Base-by-base conservation (phyloP, 2,888 invertebrate species). In the Globia sparganii region DNA sequence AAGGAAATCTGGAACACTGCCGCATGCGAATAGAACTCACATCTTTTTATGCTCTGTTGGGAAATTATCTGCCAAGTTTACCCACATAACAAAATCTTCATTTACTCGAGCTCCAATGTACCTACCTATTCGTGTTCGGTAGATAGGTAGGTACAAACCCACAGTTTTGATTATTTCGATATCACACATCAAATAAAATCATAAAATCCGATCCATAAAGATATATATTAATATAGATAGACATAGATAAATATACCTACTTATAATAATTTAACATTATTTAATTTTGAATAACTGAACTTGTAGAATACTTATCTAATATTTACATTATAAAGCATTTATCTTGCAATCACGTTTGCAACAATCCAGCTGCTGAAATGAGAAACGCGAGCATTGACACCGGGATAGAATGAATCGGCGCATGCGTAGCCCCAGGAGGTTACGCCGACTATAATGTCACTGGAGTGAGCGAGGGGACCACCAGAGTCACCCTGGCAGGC, bases 401-500 rank as follows among this genome's bases (percentile, higher is more conserved):
- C 97, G 11, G 97, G 97, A 88, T 95, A 97, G 83, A 85, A 84
- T 4, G 91, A 87, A 80, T 95, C 87, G 9, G 95, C 97, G 86
- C 97, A 97, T 31, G 94, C 91, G 83, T 89, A 94, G 84, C 97
- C 97, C 95, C 97, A 97, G 43, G 97, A 97, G 21, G 94, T 94
- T 81, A 97, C 85, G 31, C 97, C 97, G 81, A 97, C 93, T 68
- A 96, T 78, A 73, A 94, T 90, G 73, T 93, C 78, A 40, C 92
- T 90, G 46, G 90, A 83, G 89, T 94, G 91, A 25, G 62, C 66
- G 5, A 97, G 90, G n/a, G 97, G 97, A 34, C 97, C 97, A 18
- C 97, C 97, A 72, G 96, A 95, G 92, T 97, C 97, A n/a, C 96
- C 97, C 90, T 96, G 94, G 88, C 96, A 96, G 13, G 94, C 91